Evolutionary conservation across 2,888 invertebrate genomes (phyloP).

Genomic region (Ischnura elegans): DNA sequence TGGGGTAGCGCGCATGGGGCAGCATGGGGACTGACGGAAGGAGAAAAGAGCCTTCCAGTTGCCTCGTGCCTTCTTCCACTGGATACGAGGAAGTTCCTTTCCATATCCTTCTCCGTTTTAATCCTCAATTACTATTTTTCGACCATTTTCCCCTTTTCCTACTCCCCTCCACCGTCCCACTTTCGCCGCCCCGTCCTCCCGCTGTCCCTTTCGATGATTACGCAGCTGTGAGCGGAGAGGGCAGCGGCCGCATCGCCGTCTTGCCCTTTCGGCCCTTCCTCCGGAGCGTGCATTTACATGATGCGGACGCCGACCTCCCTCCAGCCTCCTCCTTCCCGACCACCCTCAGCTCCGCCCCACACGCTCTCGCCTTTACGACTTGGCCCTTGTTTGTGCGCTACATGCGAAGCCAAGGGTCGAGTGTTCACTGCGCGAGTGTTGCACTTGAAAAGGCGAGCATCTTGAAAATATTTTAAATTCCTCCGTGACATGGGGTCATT

Average conservation of each 20-base stretch:
- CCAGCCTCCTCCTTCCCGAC: neutral
- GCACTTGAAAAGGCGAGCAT: too few relatives aligned
- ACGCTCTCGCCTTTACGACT: neutral
- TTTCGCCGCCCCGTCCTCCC: neutral
- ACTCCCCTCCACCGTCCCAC: slow-evolving; percentile 1
- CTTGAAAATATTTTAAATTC: too few relatives aligned
- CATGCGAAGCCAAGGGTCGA: too few relatives aligned
- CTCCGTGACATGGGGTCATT: too few relatives aligned
- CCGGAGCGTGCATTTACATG: slow-evolving; percentile 7
- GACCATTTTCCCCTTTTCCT: neutral
- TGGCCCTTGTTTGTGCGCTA: neutral
- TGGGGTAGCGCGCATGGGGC: too few relatives aligned
- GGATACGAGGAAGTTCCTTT: neutral
- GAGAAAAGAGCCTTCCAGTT: too few relatives aligned
- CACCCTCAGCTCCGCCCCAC: neutral
- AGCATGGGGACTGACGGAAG: too few relatives aligned
- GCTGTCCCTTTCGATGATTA: slow-evolving; percentile 31
- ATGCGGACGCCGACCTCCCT: neutral
- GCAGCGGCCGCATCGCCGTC: neutral
- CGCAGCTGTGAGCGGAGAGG: neutral
- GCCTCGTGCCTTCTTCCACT: neutral
- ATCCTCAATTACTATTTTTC: neutral
- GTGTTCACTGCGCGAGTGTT: too few relatives aligned
- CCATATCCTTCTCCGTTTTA: neutral
- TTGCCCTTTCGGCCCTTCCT: neutral